phyloP scores from a whole-genome alignment of 2,113 vertebrate genomes.

The Cervus canadensis region DNA sequence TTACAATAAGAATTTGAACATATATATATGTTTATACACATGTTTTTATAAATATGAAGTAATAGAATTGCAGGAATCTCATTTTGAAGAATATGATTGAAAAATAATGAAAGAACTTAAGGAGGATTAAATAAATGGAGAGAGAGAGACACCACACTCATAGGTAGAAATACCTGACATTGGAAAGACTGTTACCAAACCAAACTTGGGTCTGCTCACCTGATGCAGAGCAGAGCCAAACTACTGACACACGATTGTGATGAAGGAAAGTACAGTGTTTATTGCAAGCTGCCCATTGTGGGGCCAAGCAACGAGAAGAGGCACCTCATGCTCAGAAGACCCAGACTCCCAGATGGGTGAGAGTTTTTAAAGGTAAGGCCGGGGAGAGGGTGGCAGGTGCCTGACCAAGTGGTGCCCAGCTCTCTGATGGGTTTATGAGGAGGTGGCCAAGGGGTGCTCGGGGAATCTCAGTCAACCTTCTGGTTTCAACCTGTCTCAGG shows the following conservation, averaged over 20 bases:
- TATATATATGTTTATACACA: not conserved
- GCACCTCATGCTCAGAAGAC: not conserved
- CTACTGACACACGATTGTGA: not conserved
- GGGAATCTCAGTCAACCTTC: not conserved
- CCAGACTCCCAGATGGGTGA: not conserved
- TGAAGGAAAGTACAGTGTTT: not conserved
- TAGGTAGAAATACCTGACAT: not conserved
- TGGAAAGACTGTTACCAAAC: not conserved
- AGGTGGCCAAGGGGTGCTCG: not conserved
- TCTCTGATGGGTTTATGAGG: not conserved
- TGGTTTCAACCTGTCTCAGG: not conserved
- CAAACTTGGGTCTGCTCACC: not conserved
- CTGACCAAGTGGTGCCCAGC: not conserved
- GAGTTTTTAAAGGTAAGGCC: not conserved
- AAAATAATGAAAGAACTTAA: not conserved
- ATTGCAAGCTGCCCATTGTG: not conserved
- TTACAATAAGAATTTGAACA: not conserved
- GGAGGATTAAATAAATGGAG: not conserved
- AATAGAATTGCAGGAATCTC: not conserved
- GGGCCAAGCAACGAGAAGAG: not conserved
- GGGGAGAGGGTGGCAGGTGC: not conserved
- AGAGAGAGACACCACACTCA: not conserved
- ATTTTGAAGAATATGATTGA: not conserved
- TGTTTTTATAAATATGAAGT: conserved; percentile 8
- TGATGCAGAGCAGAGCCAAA: not conserved